phyloP scores from a whole-genome alignment of 2,113 vertebrate species.

The Sebastes fasciatus region DNA sequence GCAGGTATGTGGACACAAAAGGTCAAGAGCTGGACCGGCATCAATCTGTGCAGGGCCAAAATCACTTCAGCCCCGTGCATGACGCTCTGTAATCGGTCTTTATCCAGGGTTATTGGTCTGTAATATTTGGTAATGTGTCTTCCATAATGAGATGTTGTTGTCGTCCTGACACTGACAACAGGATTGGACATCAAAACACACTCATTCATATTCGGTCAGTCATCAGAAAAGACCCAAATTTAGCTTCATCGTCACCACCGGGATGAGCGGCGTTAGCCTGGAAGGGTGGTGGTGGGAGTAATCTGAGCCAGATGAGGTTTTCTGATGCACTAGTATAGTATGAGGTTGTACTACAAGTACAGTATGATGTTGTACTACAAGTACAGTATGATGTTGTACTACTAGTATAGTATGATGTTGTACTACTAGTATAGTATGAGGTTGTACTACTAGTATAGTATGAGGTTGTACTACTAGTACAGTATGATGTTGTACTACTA shows the following conservation, averaged over 20 bases:
- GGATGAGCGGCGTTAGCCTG: slow-evolving; percentile 21
- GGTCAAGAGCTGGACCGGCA: slow-evolving; percentile 4
- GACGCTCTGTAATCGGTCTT: not conserved
- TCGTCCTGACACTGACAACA: not conserved
- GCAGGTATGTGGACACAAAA: slow-evolving; percentile 23
- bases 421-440: no score
- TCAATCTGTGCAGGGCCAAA: not conserved
- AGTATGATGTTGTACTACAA: no score
- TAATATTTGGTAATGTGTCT: not conserved
- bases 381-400: no score
- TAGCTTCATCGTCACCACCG: slow-evolving; percentile 3
- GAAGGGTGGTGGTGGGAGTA: slow-evolving; percentile 3
- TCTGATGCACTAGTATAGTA: slow-evolving; percentile 11
- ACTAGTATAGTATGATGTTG: no score
- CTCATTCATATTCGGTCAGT: slow-evolving; percentile 10
- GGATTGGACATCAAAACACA: not conserved
- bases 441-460: no score
- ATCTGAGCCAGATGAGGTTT: slow-evolving; percentile 40
- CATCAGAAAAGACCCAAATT: slow-evolving; percentile 29
- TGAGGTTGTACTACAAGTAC: not conserved
- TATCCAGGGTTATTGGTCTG: not conserved
- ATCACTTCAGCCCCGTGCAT: not conserved
- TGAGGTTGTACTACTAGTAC: no score
- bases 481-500: no score
- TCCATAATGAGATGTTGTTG: not conserved